Evolutionary conservation across 2,113 vertebrate species (phyloP), one percentile per base, ranked within the genome.

Genomic region (Charina bottae): DNA sequence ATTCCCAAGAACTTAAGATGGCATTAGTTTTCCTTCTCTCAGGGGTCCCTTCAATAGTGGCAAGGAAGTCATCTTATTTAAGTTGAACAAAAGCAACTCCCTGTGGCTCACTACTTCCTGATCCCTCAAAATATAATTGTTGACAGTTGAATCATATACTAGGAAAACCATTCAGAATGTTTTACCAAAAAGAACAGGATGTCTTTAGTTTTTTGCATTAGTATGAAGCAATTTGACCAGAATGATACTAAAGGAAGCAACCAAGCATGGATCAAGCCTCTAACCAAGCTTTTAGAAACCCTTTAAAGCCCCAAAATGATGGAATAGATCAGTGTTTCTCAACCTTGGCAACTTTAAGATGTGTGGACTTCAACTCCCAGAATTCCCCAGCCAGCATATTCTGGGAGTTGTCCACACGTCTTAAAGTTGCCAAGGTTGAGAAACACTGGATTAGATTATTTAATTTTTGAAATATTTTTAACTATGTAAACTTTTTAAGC

Each of bases 151-250:
- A 94, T 92, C 90, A 33, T 93, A 33, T 93, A 92, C 5, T 84
- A 83, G 78, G 19, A 93, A 95, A 90, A 46, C 58, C 4, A 89
- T 72, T 15, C 28, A 86, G 93, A 93, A 4, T 56, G 21, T 93
- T 93, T 95, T 94, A 85, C 60, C 90, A 55, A 56, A 92, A 94
- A 10, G 42, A 88, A 85, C 11, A 33, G 13, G 46, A 0, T 88
- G 6, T 94, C 89, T 93, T 93, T 68, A 88, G 4, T 1, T 83
- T 92, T 95, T 91, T 92, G 9, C 90, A 64, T 90, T 95, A 89
- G 21, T 1, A 0, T 21, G 86, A 93, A 92, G 15, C 59, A 90
- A 89, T 56, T 54, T n/a, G 6, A 55, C 12, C 46, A n/a, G 89
- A 62, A 60, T 17, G 49, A 9, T 92, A 89, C 59, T 0, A 21